Conservation (phyloP, 2,797 vertebrate species). For the Prunella strophiata region DNA sequence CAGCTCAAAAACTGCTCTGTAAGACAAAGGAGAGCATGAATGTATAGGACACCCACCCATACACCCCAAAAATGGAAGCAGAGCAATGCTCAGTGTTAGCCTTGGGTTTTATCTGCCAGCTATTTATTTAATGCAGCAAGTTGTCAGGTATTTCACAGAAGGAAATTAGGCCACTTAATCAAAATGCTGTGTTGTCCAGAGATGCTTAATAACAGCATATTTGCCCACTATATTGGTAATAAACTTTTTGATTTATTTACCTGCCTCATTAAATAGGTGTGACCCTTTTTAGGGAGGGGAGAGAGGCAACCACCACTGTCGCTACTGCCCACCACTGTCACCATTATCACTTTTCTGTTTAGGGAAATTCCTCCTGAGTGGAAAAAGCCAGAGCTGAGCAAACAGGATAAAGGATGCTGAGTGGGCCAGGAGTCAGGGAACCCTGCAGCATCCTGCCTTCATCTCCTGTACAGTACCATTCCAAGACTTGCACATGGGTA, state of each 20-base stretch:
- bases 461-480: neutral
- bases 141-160: neutral
- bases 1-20: neutral
- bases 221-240: neutral
- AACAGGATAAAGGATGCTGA: neutral
- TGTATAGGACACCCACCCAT: accelerated
- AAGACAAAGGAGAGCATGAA: neutral
- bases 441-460: neutral
- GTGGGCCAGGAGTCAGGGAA: neutral
- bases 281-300: neutral
- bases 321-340: neutral
- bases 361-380: neutral
- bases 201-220: neutral
- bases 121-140: neutral
- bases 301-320: neutral
- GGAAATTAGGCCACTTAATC: neutral
- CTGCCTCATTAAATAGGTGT: neutral
- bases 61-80: neutral
- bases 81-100: neutral
- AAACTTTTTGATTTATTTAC: neutral
- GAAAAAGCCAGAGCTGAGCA: conserved; percentile 15
- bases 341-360: neutral
- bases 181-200: neutral
- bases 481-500: neutral
- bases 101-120: neutral